These are phyloP conservation scores for Archips xylosteana DNA, from an alignment of 2,888 invertebrate species.

Conservation along the genomic window DNA sequence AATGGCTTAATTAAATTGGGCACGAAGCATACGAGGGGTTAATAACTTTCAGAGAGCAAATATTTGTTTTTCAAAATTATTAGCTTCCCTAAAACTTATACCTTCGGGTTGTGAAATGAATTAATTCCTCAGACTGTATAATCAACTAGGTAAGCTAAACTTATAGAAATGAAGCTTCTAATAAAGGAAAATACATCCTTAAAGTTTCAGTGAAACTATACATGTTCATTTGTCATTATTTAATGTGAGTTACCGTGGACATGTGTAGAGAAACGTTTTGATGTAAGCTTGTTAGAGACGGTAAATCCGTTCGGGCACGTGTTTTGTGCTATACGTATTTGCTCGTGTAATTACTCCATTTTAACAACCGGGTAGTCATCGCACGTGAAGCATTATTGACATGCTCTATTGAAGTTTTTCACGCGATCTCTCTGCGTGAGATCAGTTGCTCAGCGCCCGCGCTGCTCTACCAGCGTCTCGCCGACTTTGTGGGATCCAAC, in stretches of 20 bases:
- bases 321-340: background rate
- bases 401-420: conserved; percentile 78
- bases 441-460: conserved; percentile 75
- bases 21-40: too few relatives aligned
- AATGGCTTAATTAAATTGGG: too few relatives aligned
- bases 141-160: background rate
- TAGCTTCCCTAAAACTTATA: too few relatives aligned
- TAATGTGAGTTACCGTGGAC: conserved; percentile 7
- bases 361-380: conserved; percentile 35
- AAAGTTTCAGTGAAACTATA: background rate
- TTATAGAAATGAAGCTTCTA: background rate
- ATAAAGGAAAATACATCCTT: too few relatives aligned
- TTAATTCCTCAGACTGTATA: too few relatives aligned
- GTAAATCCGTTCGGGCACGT: conserved; percentile 23
- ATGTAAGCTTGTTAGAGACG: conserved; percentile 22
- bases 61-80: too few relatives aligned
- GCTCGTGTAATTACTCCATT: conserved; percentile 24
- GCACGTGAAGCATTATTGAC: conserved; percentile 59
- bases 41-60: too few relatives aligned
- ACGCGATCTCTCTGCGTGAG: conserved; percentile 83
- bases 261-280: conserved; percentile 15
- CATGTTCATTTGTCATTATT: background rate
- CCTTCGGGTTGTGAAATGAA: too few relatives aligned
- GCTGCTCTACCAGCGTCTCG: conserved; percentile 66
- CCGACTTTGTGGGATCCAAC: conserved; percentile 46